A percentile compares a stretch with the other conserved stretches of the same genome.
Evolutionary conservation across 2,113 vertebrate species (phyloP).

Genomic region (Tretioscincus oriximinensis): DNA sequence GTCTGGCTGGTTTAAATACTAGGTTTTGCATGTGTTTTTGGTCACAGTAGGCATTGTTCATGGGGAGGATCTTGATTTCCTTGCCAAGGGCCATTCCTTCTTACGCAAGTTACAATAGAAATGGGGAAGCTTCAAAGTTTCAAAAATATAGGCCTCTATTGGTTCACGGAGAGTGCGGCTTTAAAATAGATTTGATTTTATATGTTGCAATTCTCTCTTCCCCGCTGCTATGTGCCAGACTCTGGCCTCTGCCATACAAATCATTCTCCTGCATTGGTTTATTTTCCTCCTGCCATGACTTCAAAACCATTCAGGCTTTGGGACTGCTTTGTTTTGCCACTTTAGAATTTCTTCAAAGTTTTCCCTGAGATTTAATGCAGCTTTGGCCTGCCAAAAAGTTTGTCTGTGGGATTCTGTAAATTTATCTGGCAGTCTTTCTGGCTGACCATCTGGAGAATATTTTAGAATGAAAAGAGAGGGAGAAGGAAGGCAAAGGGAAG

Average conservation of each 20-base stretch:
- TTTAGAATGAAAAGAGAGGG: slow-evolving; percentile 61
- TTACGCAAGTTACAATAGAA: background rate
- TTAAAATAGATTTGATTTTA: background rate
- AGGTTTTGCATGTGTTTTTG: too few species aligned
- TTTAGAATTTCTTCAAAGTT: slow-evolving; percentile 59
- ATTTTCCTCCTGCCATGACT: background rate
- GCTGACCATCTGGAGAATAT: slow-evolving; percentile 77
- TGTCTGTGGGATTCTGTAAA: slow-evolving; percentile 74
- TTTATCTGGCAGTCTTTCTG: slow-evolving; percentile 72
- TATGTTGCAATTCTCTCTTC: background rate
- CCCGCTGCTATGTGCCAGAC: background rate
- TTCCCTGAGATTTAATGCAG: slow-evolving; percentile 68
- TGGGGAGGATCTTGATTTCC: too few species aligned
- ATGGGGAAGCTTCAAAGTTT: background rate
- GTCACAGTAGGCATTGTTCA: too few species aligned
- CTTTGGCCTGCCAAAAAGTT: slow-evolving; percentile 67
- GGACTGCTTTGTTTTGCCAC: slow-evolving; percentile 30
- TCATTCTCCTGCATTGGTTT: background rate
- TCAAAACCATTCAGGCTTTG: background rate
- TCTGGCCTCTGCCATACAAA: background rate
- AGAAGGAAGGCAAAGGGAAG: slow-evolving; percentile 42
- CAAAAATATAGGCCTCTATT: background rate
- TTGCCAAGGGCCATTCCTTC: too few species aligned
- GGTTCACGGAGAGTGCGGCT: background rate
- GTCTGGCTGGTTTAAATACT: too few species aligned